These are phyloP conservation scores for Drosophila ogumai DNA, from an alignment of 1,140 invertebrate species.

Conservation along the genomic window DNA sequence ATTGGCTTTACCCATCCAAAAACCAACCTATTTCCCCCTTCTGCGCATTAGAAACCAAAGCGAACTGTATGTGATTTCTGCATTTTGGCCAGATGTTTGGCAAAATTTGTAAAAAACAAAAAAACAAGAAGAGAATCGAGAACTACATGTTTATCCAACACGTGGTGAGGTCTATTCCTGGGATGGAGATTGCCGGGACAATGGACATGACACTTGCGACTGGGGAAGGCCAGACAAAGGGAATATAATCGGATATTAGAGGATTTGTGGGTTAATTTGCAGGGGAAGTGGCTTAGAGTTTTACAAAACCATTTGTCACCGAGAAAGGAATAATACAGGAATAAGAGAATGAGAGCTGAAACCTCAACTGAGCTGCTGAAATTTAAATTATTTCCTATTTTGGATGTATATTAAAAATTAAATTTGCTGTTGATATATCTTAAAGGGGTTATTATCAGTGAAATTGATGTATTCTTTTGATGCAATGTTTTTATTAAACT, in stretches of 20 bases:
- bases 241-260: conserved; percentile 18
- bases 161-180: conserved; percentile 47
- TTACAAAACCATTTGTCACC: conserved; percentile 9
- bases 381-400: background rate
- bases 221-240: conserved; percentile 18
- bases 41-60: conserved; percentile 63
- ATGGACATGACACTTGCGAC: conserved; percentile 57
- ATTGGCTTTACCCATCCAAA: conserved; percentile 19
- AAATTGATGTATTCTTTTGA: background rate
- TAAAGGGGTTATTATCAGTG: too few relatives aligned
- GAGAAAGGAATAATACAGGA: background rate
- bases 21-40: conserved; percentile 10
- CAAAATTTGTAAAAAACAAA: conserved; percentile 16
- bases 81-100: conserved; percentile 48
- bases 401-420: background rate
- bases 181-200: conserved; percentile 10
- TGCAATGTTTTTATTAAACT: background rate
- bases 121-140: conserved; percentile 19
- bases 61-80: conserved; percentile 53
- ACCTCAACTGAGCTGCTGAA: too few relatives aligned
- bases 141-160: conserved; percentile 60
- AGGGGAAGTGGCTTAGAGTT: conserved; percentile 11
- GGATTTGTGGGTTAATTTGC: conserved; percentile 41
- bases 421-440: background rate
- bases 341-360: background rate